Evolutionary conservation across 2,113 vertebrate species (phyloP), one percentile per base, ranked within the genome.

Genomic region (Rallus limicola): DNA sequence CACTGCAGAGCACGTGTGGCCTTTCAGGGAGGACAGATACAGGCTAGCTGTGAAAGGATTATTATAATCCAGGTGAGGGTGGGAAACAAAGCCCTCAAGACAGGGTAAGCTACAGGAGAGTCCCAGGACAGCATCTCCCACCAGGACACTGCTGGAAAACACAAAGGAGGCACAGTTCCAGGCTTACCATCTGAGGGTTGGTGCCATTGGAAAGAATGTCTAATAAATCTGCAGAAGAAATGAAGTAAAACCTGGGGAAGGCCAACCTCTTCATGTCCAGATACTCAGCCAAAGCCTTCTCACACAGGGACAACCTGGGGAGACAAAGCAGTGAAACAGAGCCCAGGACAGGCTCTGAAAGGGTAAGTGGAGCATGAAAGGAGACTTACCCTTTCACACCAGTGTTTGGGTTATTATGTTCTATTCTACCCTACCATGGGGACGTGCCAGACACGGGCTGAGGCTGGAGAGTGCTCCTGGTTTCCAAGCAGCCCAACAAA

Each of bases 191-290:
- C 11, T 98, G 98, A 9, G 99, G 99, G 93, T 98, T 98, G 83
- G 99, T 99, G 90, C 99, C 98, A 1, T 99, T 99, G 90, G 99
- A 99, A 82, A 99, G 98, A 94, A 99, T 99, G 97, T 99, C 99
- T 94, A 99, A 93, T 65, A 99, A 97, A 96, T 99, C 99, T 18
- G 99, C 98, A n/a, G 99, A 99, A 24, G 99, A 99, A 94, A 99
- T 98, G 95, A 99, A 99, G 96, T 99, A 99, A 97, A 99, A 99
- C 24, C 99, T 98, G 50, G 99, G 99, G 90, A 99, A 99, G 42
- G 98, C 98, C 77, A 99, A 96, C 26, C 99, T 98, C 94, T 99
- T 99, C 91, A 98, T 99, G 94, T 99, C 99, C 91, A 99, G 97
- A 94, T 99, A 99, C 80, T 99, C 99, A 34, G 98, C 97, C 97